A percentile compares a stretch with the other conserved stretches of the same genome.
Evolutionary conservation across 2,113 vertebrate species (phyloP).

Genomic region (Galbula dea): DNA sequence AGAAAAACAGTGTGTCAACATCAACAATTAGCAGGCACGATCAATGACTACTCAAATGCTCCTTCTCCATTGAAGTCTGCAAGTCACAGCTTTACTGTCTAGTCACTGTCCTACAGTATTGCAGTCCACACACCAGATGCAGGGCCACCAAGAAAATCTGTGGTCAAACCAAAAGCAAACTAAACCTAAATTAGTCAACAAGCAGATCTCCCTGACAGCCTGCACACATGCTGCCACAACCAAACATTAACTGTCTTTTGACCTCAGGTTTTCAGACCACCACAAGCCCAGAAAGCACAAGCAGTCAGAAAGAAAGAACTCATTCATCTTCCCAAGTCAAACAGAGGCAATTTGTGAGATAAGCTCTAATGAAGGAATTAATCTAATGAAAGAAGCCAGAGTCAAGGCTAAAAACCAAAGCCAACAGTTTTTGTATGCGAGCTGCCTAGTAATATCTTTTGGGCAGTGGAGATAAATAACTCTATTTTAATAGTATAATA

Average conservation of each 20-base stretch:
- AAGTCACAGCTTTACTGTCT: neutral
- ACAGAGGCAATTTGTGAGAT: slow-evolving; percentile 1
- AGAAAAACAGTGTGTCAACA: neutral
- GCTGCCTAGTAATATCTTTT: neutral
- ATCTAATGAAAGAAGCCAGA: slow-evolving; percentile 21
- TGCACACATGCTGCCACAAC: neutral
- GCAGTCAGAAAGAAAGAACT: neutral
- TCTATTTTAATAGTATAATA: neutral
- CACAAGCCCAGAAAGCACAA: neutral
- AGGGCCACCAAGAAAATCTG: neutral
- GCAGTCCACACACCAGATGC: neutral
- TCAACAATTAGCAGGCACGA: neutral
- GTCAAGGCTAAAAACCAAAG: slow-evolving; percentile 2
- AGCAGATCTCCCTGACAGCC: neutral
- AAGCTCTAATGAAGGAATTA: slow-evolving; percentile 10
- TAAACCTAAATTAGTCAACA: neutral
- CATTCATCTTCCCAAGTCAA: neutral
- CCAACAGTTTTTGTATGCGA: neutral
- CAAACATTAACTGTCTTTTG: neutral
- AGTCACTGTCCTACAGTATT: neutral
- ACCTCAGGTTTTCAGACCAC: neutral
- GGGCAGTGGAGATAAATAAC: slow-evolving; percentile 6
- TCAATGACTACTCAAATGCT: neutral
- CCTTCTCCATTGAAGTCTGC: neutral
- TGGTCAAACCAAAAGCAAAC: neutral